Evolutionary conservation across 2,888 invertebrate species (phyloP).

Genomic region (Napeogenes sylphis): DNA sequence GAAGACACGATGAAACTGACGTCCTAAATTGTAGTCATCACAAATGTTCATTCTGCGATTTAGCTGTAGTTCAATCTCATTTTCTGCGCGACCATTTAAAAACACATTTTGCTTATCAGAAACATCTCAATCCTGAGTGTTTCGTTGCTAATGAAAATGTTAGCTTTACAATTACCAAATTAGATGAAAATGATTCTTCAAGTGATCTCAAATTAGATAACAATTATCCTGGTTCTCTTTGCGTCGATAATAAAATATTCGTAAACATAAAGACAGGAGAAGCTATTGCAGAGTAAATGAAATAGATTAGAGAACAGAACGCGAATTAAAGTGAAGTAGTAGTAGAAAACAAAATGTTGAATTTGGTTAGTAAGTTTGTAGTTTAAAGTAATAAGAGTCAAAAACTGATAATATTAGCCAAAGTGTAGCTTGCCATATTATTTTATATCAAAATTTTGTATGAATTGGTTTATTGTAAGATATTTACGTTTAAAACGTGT

Average conservation of each 20-base stretch:
- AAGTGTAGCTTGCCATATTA: conserved; percentile 76
- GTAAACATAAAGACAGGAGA: conserved; percentile 69
- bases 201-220: conserved; percentile 64
- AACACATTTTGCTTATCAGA: conserved; percentile 83
- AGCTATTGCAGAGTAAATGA: conserved; percentile 36
- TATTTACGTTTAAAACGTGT: not conserved
- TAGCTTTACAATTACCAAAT: conserved; percentile 73
- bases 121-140: conserved; percentile 76
- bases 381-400: not conserved
- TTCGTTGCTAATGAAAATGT: conserved; percentile 79
- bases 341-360: conserved; percentile 41
- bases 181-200: conserved; percentile 57
- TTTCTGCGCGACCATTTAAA: conserved; percentile 88
- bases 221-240: conserved; percentile 42
- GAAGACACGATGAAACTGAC: conserved; percentile 81
- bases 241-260: conserved; percentile 60
- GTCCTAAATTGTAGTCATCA: conserved; percentile 77
- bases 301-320: not conserved
- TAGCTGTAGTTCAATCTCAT: conserved; percentile 85
- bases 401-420: conserved; percentile 61
- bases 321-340: conserved; percentile 25
- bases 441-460: conserved; percentile 51
- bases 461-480: conserved; percentile 33
- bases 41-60: conserved; percentile 89
- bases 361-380: not conserved